Evolutionary conservation across 1,140 invertebrate genomes (phyloP), one percentile per base, ranked within the genome.

Genomic region (Cydia pomonella): DNA sequence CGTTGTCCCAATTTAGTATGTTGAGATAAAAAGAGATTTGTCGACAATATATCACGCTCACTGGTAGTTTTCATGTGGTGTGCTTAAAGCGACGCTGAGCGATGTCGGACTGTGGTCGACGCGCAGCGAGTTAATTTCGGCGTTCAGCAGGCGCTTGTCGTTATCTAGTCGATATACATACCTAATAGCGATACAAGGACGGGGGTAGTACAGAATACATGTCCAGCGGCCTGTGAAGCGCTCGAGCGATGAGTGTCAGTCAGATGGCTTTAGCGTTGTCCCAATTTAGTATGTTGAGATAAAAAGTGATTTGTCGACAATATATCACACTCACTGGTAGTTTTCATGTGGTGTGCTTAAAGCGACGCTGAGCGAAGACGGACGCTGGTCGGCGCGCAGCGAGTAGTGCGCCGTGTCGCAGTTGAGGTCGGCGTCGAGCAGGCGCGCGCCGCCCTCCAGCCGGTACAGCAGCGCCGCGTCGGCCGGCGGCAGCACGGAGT

Each of bases 241-340:
- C 18, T 92, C 66, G 1, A 93, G 92, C 6, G 93, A 84, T 13
- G 92, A 82, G 1, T 93, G 84, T 94, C n/a, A n/a, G n/a, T n/a
- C 33, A 38, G 7, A 38, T 33, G 29, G 29, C 29, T 33, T 6
- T 33, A 33, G 29, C 4, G 29, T 33, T 33, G 29, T 33, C 29
- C 2, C 29, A 33, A 41, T 41, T 29, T 29, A 29, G 6, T 38
- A 10, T 38, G 7, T 38, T 38, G 29, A 7, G 29, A 29, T 41
- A 41, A 41, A 10, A 41, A n/a, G n/a, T n/a, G 38, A 41, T 41
- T 41, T 0, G 87, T 84, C 9, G 0, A 74, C 2, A 93, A 78
- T 0, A 92, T 77, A 64, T 1, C 93, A 78, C 66, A 71, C 75
- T 73, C 73, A 93, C 92, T 85, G 87, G 72, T 92, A 91, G 13